A percentile compares a stretch with the other conserved stretches of the same genome.
These are phyloP conservation scores for Corythoichthys intestinalis DNA, from an alignment of 2,113 vertebrate species.

Conservation along the genomic window DNA sequence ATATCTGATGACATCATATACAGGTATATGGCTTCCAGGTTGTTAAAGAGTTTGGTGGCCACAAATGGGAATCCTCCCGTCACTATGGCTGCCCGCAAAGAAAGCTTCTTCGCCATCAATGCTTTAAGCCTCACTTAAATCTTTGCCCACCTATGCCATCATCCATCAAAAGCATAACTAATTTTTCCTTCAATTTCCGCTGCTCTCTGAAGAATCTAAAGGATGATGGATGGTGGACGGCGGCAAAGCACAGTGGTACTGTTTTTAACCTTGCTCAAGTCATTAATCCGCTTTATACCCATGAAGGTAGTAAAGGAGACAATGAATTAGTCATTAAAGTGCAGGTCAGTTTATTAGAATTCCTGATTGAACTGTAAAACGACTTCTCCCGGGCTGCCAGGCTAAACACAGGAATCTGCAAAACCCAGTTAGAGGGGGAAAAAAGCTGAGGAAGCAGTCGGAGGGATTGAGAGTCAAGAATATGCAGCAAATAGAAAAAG, in stretches of 20 bases:
- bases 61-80: conserved; percentile 32
- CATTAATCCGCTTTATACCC: conserved; percentile 78
- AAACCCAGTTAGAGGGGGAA: conserved; percentile 18
- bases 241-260: conserved; percentile 72
- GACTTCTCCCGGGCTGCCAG: conserved; percentile 58
- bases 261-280: conserved; percentile 79
- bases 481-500: background rate
- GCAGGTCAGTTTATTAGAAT: conserved; percentile 78
- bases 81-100: conserved; percentile 27
- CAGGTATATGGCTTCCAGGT: conserved; percentile 5
- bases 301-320: conserved; percentile 76
- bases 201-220: conserved; percentile 70
- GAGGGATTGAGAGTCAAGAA: conserved; percentile 12
- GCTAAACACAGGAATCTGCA: conserved; percentile 49
- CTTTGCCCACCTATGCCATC: conserved; percentile 49
- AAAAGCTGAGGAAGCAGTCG: conserved; percentile 45
- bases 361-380: conserved; percentile 78
- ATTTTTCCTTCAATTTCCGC: conserved; percentile 74
- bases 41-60: background rate
- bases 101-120: conserved; percentile 37
- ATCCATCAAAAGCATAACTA: conserved; percentile 72
- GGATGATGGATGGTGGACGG: conserved; percentile 74
- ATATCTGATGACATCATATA: background rate
- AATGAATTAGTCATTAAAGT: conserved; percentile 78
- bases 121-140: conserved; percentile 43